Conservation (phyloP, 2,797 vertebrate species). For the Varecia variegata region DNA sequence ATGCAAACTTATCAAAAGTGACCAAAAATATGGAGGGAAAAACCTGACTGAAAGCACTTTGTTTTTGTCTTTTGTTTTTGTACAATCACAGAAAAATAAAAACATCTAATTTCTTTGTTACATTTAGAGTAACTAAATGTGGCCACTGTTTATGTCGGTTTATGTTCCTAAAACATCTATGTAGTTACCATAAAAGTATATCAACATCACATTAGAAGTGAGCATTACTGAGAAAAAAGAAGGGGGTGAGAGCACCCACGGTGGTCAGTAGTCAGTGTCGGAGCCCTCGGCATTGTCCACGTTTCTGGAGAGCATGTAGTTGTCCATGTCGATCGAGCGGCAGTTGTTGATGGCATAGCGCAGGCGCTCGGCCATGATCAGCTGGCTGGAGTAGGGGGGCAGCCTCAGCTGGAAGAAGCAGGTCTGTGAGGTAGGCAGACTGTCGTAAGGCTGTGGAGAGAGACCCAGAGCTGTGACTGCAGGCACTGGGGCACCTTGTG, state of each 20-base stretch:
- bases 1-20: slow-evolving; percentile 91
- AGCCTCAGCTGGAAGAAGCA: slow-evolving; percentile 91
- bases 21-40: slow-evolving; percentile 81
- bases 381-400: slow-evolving; percentile 89
- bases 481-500: neutral
- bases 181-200: slow-evolving; percentile 82
- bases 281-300: slow-evolving; percentile 91
- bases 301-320: slow-evolving; percentile 90
- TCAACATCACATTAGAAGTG: slow-evolving; percentile 71
- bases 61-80: slow-evolving; percentile 81
- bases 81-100: slow-evolving; percentile 91
- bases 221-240: slow-evolving; percentile 71
- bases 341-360: slow-evolving; percentile 92
- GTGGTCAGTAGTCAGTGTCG: slow-evolving; percentile 88
- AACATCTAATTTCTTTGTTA: slow-evolving; percentile 87
- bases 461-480: slow-evolving; percentile 63
- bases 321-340: slow-evolving; percentile 91
- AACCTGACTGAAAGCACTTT: slow-evolving; percentile 83
- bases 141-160: slow-evolving; percentile 83
- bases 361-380: slow-evolving; percentile 89
- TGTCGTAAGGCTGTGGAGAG: slow-evolving; percentile 88
- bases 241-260: slow-evolving; percentile 72
- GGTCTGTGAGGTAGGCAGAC: slow-evolving; percentile 92
- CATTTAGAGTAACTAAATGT: slow-evolving; percentile 87
- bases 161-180: slow-evolving; percentile 86